These are phyloP conservation scores for Coracopsis vasa DNA, from an alignment of 2,113 vertebrate genomes.

Conservation along the genomic window DNA sequence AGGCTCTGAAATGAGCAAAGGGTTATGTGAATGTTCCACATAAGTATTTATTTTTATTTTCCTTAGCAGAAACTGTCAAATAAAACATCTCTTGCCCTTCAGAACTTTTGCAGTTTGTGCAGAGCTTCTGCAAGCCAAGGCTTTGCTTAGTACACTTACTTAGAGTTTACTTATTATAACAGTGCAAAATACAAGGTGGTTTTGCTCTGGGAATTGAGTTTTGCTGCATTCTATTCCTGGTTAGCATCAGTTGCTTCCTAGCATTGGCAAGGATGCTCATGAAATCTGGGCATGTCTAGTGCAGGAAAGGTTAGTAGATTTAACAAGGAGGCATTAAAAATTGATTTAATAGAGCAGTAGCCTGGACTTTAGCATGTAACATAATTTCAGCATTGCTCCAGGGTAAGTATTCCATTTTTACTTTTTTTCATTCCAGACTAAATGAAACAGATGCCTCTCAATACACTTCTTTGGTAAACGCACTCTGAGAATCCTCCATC, in stretches of 20 bases:
- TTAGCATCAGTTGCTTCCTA: constrained; percentile 25
- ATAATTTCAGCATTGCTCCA: constrained; percentile 6
- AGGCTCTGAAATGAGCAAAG: constrained; percentile 49
- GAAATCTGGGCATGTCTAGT: constrained; percentile 31
- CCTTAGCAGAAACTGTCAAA: constrained; percentile 42
- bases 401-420: constrained; percentile 19
- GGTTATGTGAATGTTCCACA: constrained; percentile 51
- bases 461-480: constrained; percentile 14
- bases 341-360: constrained; percentile 34
- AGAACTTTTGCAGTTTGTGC: constrained; percentile 32
- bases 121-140: constrained; percentile 23
- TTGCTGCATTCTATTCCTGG: constrained; percentile 21
- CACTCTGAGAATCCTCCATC: constrained; percentile 7
- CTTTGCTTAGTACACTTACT: constrained; percentile 29
- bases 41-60: constrained; percentile 53
- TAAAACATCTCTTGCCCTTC: constrained; percentile 24
- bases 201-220: constrained; percentile 50
- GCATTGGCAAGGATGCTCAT: not conserved
- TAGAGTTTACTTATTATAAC: constrained; percentile 25
- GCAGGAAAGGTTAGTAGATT: not conserved
- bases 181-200: constrained; percentile 30
- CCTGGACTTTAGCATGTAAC: not conserved
- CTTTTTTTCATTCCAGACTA: not conserved
- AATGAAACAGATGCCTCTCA: constrained; percentile 46
- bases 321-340: constrained; percentile 43